phyloP scores from a whole-genome alignment of 1,140 invertebrate genomes.

The Heterodera schachtii region DNA sequence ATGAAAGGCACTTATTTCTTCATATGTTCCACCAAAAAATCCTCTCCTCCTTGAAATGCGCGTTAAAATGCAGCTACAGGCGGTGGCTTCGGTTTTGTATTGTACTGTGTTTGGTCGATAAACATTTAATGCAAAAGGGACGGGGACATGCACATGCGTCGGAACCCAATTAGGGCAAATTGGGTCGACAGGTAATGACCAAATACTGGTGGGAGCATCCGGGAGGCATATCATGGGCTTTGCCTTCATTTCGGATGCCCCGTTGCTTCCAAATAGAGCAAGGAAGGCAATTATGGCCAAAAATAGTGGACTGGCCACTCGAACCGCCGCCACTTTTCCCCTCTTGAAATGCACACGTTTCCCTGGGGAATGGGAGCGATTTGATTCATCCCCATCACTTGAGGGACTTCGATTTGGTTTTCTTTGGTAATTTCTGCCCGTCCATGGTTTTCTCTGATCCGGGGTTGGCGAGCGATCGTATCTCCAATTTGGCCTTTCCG shows the following conservation, averaged over 20 bases:
- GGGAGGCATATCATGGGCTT: constrained; percentile 14
- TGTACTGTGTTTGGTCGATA: constrained; percentile 11
- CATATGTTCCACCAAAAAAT: neutral
- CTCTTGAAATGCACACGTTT: neutral
- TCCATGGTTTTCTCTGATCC: too few species aligned
- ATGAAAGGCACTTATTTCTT: neutral
- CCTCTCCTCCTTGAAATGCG: neutral
- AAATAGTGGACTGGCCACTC: neutral
- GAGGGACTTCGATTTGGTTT: too few species aligned
- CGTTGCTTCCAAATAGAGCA: neutral
- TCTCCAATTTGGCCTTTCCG: neutral
- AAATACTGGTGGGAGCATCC: neutral
- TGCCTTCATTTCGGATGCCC: neutral
- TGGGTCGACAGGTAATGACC: neutral
- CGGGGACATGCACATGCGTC: neutral
- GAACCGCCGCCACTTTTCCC: neutral
- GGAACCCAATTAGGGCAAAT: constrained; percentile 18
- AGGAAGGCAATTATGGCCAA: constrained; percentile 2
- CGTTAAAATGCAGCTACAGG: constrained; percentile 6
- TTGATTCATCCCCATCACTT: too few species aligned
- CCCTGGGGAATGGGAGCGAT: neutral
- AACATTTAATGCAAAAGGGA: neutral
- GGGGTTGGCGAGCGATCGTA: neutral
- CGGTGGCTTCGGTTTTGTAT: constrained; percentile 14
- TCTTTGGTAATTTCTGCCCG: neutral